Base-by-base conservation (phyloP, 2,113 vertebrate species). In the Epinephelus fuscoguttatus region DNA sequence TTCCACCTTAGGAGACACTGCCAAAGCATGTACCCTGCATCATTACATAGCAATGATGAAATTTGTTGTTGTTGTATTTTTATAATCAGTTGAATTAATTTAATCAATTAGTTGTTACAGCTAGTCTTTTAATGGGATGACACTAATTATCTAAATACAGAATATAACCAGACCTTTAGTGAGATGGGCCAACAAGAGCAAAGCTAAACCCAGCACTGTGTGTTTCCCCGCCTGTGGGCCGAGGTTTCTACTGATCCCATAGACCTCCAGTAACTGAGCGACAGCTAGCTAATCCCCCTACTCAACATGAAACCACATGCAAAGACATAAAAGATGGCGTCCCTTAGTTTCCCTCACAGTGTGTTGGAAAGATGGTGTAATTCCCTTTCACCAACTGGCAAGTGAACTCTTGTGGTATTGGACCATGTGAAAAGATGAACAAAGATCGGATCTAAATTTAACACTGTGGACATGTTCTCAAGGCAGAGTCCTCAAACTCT, bases 381-480 rank as follows among this genome's bases (percentile, higher is more conserved):
- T 75, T 63, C 23, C 27, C 17, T 61, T 52, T 42, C 11, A 67
- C 66, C n/a, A 66, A 80, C 23, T 68, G 72, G 72, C 50, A 52
- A 45, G 47, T 45, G 37, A 69, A 63, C 42, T 11, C 17, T 74
- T 62, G 68, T 79, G 80, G 77, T 60, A 12, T 70, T 75, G 77
- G 25, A 76, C 64, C n/a, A 30, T 77, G 69, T 49, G n/a, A 66
- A 78, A 64, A 40, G 64, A 60, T 42, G 5, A 47, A 73, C 47
- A 59, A 49, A 55, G 49, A 63, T 45, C 49, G 23, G 27, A 70
- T 88, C 73, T 86, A 84, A 84, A 86, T 84, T 84, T 82, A 86
- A 86, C 49, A 12, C 19, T 19, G 64, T 72, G 61, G 13, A 12
- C 64, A 64, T 60, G 71, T 84, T 85, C 67, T 82, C 67, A 30